Conservation (phyloP, 2,888 invertebrate genomes). For the Synanthedon formicaeformis region DNA sequence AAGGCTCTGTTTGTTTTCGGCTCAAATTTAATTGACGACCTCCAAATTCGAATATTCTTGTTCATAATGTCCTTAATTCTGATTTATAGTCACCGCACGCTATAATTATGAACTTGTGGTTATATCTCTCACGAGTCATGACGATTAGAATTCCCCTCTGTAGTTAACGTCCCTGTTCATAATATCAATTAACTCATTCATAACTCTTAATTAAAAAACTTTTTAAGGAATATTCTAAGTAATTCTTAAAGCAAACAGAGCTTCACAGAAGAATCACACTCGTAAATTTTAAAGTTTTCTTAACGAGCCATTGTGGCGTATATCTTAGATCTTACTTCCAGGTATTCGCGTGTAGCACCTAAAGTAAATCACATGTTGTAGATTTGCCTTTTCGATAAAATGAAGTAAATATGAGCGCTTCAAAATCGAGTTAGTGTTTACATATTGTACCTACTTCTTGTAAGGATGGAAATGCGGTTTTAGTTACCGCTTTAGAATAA, state of each 20-base stretch:
- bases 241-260: slow-evolving; percentile 7
- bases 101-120: slow-evolving; percentile 53
- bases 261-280: slow-evolving; percentile 13
- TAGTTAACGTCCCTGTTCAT: slow-evolving; percentile 44
- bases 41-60: slow-evolving; percentile 46
- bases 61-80: slow-evolving; percentile 53
- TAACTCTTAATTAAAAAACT: slow-evolving; percentile 35
- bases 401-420: slow-evolving; percentile 24
- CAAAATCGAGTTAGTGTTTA: slow-evolving; percentile 29
- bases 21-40: slow-evolving; percentile 48
- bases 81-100: slow-evolving; percentile 59
- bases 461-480: slow-evolving; percentile 10
- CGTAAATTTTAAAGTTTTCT: slow-evolving; percentile 3
- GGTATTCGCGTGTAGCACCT: slow-evolving; percentile 15
- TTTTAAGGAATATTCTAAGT: slow-evolving; percentile 3
- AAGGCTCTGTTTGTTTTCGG: slow-evolving; percentile 58
- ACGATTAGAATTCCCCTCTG: slow-evolving; percentile 34
- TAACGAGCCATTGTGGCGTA: slow-evolving; percentile 30
- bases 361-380: slow-evolving; percentile 26
- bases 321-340: slow-evolving; percentile 28
- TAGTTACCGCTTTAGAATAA: slow-evolving; percentile 28
- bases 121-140: slow-evolving; percentile 25
- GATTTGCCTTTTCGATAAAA: slow-evolving; percentile 22
- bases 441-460: not conserved
- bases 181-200: slow-evolving; percentile 62